A percentile compares a stretch with the other conserved stretches of the same genome.
phyloP scores from a whole-genome alignment of 1,140 invertebrate genomes.

The Marisa cornuarietis region DNA sequence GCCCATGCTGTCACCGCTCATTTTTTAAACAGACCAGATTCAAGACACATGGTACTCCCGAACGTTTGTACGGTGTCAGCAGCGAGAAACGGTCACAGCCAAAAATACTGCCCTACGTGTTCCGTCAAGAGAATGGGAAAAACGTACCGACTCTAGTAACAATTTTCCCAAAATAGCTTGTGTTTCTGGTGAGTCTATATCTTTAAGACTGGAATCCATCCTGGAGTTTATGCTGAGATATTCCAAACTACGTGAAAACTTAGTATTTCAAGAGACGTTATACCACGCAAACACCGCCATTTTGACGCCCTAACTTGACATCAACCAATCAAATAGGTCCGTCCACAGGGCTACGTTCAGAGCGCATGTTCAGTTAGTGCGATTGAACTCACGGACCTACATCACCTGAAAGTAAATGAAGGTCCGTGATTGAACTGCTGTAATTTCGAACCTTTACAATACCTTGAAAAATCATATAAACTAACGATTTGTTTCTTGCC shows the following conservation, averaged over 20 bases:
- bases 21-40: too few relatives aligned
- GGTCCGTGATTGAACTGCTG: background rate
- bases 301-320: conserved; percentile 16
- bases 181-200: conserved; percentile 10
- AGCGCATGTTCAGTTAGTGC: background rate
- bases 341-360: background rate
- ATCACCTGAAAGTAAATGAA: too few relatives aligned
- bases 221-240: background rate
- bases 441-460: too few relatives aligned
- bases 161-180: conserved; percentile 24
- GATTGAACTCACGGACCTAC: background rate
- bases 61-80: too few relatives aligned
- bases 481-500: too few relatives aligned
- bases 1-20: too few relatives aligned
- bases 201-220: conserved; percentile 28
- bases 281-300: background rate
- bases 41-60: too few relatives aligned
- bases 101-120: too few relatives aligned
- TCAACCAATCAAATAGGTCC: conserved; percentile 7
- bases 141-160: conserved; percentile 27
- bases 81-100: too few relatives aligned
- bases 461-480: too few relatives aligned
- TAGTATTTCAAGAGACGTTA: too few relatives aligned
- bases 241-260: too few relatives aligned
- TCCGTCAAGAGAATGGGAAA: background rate